Base-by-base conservation (phyloP, 2,888 invertebrate species). In the Venusia cambrica region DNA sequence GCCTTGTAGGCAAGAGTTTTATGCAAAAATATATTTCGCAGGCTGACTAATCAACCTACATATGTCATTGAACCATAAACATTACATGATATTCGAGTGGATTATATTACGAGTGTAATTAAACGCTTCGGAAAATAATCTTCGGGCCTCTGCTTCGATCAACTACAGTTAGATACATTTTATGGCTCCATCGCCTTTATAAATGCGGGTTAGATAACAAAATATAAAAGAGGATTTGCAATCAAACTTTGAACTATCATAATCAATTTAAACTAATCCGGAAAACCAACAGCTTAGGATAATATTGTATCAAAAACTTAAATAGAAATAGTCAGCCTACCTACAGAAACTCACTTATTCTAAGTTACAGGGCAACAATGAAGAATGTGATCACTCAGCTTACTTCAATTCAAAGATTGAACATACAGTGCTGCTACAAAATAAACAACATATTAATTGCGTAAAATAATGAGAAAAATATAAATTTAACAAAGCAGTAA, bases 111-210 rank as follows among this genome's bases (percentile, higher is more conserved):
- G 14, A 6, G 32, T 25, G 30, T 38, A 43, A 31, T 48, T 46
- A 45, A 31, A 47, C 30, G 31, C 31, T 38, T 32, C 53, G 38
- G 20, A 52, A 60, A 60, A 54, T 51, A 47, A 48, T 45, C 17
- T 39, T 27, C 34, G 38, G 51, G 48, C 53, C 48, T 54, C 49
- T 51, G 53, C 57, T 56, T n/a, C n/a, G 54, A 57, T 60, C 57
- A 36, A 40, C 48, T 47, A 55, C 48, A 42, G 45, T 45, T 52
- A 47, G 44, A 52, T 15, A 24, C 13, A 51, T 60, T 66, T 66
- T 62, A 66, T 47, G 52, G 45, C 17, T 49, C 56, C 38, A 57
- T 69, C 58, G 62, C 62, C 45, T 47, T 50, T 62, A 54, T 53
- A 46, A 57, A 49, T 41, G 48, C 38, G 43, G 51, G 54, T 61